Conservation (phyloP, 92 coral and sea anemone species). For the Zoanthus sansibaricus region DNA sequence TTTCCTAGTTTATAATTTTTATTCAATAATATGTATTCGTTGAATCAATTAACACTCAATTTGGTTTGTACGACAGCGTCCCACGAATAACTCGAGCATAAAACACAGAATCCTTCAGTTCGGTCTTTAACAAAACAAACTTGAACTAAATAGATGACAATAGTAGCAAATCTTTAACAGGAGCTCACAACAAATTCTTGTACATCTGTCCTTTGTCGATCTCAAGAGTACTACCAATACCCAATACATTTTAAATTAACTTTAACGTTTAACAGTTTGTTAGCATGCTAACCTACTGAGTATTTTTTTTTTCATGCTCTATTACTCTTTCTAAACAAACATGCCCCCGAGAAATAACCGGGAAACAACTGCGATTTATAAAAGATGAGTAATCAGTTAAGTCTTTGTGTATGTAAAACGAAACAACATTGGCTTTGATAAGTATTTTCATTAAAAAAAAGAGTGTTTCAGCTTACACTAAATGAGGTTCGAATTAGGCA, state of each 20-base stretch:
- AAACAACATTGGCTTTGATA: neutral
- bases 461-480: neutral
- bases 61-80: neutral
- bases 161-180: constrained; percentile 27
- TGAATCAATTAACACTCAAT: constrained; percentile 33
- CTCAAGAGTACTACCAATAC: constrained; percentile 22
- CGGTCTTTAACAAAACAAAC: constrained; percentile 12
- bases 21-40: constrained; percentile 10
- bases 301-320: constrained; percentile 6
- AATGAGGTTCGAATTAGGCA: neutral
- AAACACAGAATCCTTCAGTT: neutral
- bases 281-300: constrained; percentile 35
- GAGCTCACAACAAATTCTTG: constrained; percentile 24
- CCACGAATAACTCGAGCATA: neutral
- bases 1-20: neutral
- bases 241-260: constrained; percentile 27
- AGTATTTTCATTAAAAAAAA: neutral
- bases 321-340: constrained; percentile 20
- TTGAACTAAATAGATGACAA: constrained; percentile 22
- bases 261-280: constrained; percentile 46
- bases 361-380: neutral
- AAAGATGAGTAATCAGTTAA: neutral
- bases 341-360: neutral
- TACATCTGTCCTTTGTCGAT: constrained; percentile 38
- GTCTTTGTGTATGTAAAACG: neutral